These are phyloP conservation scores for Otocyon megalotis DNA, from an alignment of 2,113 vertebrate genomes.

Conservation along the genomic window DNA sequence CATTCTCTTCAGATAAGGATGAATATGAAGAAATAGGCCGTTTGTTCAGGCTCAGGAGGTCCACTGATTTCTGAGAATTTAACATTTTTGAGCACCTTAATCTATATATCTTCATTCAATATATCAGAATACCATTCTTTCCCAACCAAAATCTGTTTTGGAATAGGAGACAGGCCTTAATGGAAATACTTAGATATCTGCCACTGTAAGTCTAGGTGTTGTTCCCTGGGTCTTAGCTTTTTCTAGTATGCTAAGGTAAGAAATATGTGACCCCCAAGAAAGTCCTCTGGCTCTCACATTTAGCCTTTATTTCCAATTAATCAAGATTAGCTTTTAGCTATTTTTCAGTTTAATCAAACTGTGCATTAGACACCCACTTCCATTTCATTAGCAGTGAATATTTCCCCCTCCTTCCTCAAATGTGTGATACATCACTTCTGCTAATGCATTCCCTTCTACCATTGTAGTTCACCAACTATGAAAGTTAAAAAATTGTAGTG, in stretches of 20 bases:
- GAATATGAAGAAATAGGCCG: not conserved
- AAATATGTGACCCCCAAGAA: not conserved
- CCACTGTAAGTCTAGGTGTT: not conserved
- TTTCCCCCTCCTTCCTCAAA: not conserved
- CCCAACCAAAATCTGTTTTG: not conserved
- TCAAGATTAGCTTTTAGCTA: not conserved
- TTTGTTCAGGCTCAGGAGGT: not conserved
- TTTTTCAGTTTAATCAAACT: not conserved
- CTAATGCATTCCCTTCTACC: not conserved
- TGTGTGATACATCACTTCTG: not conserved
- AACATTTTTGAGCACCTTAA: not conserved
- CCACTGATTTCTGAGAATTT: not conserved
- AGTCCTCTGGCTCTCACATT: not conserved
- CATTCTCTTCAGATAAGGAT: not conserved
- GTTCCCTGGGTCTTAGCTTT: not conserved
- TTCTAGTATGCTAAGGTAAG: not conserved
- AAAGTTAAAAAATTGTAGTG: not conserved
- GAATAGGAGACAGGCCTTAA: not conserved
- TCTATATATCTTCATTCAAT: not conserved
- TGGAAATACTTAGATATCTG: not conserved
- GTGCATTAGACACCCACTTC: not conserved
- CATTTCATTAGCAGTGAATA: not conserved
- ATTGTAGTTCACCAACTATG: not conserved
- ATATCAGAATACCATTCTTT: not conserved
- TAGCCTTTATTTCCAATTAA: not conserved